Conservation (phyloP, 1,140 invertebrate species). For the Neodiprion lecontei region DNA sequence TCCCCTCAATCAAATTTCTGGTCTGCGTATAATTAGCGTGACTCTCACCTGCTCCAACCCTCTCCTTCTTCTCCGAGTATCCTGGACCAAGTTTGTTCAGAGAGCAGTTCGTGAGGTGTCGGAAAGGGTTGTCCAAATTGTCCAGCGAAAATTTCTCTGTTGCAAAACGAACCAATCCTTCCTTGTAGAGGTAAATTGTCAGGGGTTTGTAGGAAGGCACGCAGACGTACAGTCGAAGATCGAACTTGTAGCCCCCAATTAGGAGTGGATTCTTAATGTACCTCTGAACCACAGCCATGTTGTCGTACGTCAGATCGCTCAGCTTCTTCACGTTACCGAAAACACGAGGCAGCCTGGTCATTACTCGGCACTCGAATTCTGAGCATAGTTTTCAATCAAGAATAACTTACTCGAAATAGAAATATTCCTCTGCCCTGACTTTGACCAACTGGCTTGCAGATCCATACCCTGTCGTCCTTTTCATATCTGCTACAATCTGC, state of each 20-base stretch:
- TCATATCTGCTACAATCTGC: constrained; percentile 71
- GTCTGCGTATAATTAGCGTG: constrained; percentile 10
- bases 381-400: too few species aligned
- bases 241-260: constrained; percentile 89
- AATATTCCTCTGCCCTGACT: constrained; percentile 86
- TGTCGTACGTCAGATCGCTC: constrained; percentile 77
- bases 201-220: constrained; percentile 83
- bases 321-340: constrained; percentile 68
- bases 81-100: constrained; percentile 81
- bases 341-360: constrained; percentile 20
- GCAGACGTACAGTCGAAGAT: constrained; percentile 83
- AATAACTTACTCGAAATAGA: constrained; percentile 72
- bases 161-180: constrained; percentile 80
- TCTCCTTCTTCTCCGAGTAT: constrained; percentile 80
- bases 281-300: constrained; percentile 77
- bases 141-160: constrained; percentile 86
- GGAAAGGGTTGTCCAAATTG: constrained; percentile 83
- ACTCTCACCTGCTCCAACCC: constrained; percentile 74
- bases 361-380: too few species aligned
- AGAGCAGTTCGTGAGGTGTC: constrained; percentile 90
- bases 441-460: constrained; percentile 85
- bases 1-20: background rate
- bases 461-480: constrained; percentile 71
- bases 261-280: constrained; percentile 87
- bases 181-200: constrained; percentile 83